A percentile compares a stretch with the other conserved stretches of the same genome.
Evolutionary conservation across 2,797 vertebrate genomes (phyloP).

Genomic region (Setipinna tenuifilis): DNA sequence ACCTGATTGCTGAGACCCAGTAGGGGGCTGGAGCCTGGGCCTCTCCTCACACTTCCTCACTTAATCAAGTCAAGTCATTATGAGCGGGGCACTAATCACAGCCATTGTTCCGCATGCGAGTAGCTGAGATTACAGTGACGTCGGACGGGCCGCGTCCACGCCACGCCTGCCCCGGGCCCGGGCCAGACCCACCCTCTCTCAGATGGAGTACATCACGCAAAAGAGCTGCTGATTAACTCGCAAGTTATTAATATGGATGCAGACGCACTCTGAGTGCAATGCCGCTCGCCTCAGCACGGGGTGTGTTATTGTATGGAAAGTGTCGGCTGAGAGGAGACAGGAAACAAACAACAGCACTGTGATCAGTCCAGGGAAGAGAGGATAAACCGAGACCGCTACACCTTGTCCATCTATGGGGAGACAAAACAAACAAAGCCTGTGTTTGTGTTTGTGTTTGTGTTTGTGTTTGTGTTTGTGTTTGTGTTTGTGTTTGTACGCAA

Average conservation of each 20-base stretch:
- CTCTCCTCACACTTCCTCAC: constrained; percentile 1
- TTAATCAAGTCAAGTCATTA: constrained; percentile 25
- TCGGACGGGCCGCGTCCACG: background rate
- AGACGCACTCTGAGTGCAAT: background rate
- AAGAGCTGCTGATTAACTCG: background rate
- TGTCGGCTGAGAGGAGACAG: background rate
- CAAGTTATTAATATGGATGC: constrained; percentile 12
- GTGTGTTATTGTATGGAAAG: constrained; percentile 20
- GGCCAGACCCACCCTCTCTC: background rate
- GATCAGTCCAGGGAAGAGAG: background rate
- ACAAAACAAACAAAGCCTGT: background rate
- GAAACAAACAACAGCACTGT: background rate
- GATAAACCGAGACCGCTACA: background rate
- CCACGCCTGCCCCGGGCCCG: background rate
- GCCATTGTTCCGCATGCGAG: background rate
- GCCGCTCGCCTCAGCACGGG: background rate
- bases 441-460: background rate
- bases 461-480: background rate
- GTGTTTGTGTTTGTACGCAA: background rate
- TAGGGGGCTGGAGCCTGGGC: background rate
- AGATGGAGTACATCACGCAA: background rate
- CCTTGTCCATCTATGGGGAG: background rate
- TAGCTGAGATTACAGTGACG: background rate
- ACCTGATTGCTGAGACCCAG: constrained; percentile 23
- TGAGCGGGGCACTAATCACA: constrained; percentile 16